Evolutionary conservation across 2,888 invertebrate species (phyloP), one percentile per base, ranked within the genome.

Genomic region (Lasioglossum morio): DNA sequence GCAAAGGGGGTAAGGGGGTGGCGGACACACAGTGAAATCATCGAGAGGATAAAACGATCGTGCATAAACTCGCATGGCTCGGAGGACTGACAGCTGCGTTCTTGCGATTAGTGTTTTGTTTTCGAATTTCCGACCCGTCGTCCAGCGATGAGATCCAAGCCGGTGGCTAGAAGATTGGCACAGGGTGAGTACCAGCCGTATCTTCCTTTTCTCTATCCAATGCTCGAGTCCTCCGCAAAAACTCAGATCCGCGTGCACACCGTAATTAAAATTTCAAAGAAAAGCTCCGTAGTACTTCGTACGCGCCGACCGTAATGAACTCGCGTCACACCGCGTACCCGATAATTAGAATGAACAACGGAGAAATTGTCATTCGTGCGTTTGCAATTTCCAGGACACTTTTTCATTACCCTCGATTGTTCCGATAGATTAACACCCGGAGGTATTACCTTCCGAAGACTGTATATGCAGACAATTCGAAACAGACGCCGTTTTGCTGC

Each of bases 81-180:
- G 92, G 91, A 89, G 92, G 85, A 93, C 91, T 89, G 89, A 77
- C 88, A 92, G 87, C 83, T 87, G 87, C 89, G 89, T 92, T 91
- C 79, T 91, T 88, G 77, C 84, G 60, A 80, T 89, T 89, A 93
- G 95, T 95, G 94, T 92, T 94, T 94, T 92, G 91, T 91, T 94
- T 92, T 93, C 89, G 90, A 92, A 85, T 91, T 92, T 86, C 80
- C 86, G 88, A 90, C 66, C 88, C 87, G 88, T 83, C 87, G 89
- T 91, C 88, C 93, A 95, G 95, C 96, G 95, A 97, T 97, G 97
- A 96, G 97, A 96, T 97, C 96, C 91, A 97, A 97, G 95, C 97
- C 97, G 93, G 97, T 97, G 92, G 97, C 97, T 92, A 96, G 97
- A 95, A 96, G 96, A 95, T 96, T 97, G 91, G 96, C 97, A 95